A percentile compares a stretch with the other conserved stretches of the same genome.
Evolutionary conservation across 2,888 invertebrate species (phyloP).

Genomic region (Ennomos erosarius): DNA sequence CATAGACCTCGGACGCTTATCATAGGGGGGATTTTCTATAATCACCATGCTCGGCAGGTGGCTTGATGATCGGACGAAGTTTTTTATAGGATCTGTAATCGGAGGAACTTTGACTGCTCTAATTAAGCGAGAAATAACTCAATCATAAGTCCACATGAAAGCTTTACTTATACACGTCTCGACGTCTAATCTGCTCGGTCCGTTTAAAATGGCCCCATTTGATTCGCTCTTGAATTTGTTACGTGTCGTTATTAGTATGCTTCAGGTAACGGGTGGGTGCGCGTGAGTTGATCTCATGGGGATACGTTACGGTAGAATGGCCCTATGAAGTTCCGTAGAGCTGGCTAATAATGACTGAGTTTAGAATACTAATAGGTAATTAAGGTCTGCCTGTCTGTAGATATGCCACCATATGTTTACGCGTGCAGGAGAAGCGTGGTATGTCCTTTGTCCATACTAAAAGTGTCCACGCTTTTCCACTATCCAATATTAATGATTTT

Average conservation of each 20-base stretch:
- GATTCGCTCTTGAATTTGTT: conserved; percentile 73
- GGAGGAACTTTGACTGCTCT: neutral
- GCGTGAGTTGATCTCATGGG: conserved; percentile 44
- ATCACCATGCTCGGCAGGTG: too few species aligned
- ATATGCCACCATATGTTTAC: too few species aligned
- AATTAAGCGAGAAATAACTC: conserved; percentile 2
- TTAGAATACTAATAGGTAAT: conserved; percentile 2
- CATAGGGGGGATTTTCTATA: too few species aligned
- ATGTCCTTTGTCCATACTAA: too few species aligned
- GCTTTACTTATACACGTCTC: conserved; percentile 6
- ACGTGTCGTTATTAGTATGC: conserved; percentile 72
- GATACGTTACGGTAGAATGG: conserved; percentile 35
- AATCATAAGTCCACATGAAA: neutral
- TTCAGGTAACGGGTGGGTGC: conserved; percentile 65
- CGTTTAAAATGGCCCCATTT: conserved; percentile 67
- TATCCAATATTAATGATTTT: too few species aligned
- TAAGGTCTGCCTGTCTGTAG: too few species aligned
- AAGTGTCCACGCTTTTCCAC: too few species aligned
- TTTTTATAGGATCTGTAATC: too few species aligned
- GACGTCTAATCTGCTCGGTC: conserved; percentile 47
- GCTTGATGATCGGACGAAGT: too few species aligned
- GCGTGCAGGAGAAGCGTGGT: too few species aligned
- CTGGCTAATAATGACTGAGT: conserved; percentile 10
- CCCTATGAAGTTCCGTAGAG: conserved; percentile 13
- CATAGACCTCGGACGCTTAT: too few species aligned